phyloP scores from a whole-genome alignment of 2,113 vertebrate genomes.

The Pomatorhinus ruficollis region DNA sequence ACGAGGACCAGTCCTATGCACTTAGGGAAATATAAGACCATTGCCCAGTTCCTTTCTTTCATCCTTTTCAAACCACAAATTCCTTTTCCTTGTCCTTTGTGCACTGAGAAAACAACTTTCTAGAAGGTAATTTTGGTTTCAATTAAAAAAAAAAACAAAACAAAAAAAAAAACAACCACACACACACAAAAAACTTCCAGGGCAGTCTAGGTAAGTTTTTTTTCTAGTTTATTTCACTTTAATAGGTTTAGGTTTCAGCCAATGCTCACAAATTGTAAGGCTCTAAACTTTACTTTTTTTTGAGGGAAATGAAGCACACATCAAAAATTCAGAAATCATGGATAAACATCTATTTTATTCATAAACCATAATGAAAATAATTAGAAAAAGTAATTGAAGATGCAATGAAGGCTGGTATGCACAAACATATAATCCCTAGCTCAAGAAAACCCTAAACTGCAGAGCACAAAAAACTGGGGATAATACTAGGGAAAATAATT shows the following conservation, averaged over 20 bases:
- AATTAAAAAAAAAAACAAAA: not conserved
- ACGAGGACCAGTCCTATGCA: accelerated
- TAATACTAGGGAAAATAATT: not conserved
- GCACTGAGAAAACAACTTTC: not conserved
- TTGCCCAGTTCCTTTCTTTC: not conserved
- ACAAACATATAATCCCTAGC: not conserved
- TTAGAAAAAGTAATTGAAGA: not conserved
- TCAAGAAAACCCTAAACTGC: not conserved
- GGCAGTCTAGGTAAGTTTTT: not conserved
- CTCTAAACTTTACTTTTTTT: not conserved
- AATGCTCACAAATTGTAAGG: not conserved
- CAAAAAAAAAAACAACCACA: accelerated
- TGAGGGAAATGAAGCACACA: not conserved
- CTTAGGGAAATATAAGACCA: not conserved
- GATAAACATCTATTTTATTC: not conserved
- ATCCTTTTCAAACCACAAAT: not conserved
- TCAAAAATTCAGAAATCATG: not conserved
- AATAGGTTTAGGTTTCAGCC: not conserved
- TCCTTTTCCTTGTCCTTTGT: not conserved
- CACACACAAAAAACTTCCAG: not conserved
- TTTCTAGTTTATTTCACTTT: not conserved
- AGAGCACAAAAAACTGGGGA: not conserved
- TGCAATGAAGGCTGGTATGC: not conserved
- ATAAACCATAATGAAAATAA: not conserved
- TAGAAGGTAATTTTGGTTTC: not conserved